These are phyloP conservation scores for Acronicta psi DNA, from an alignment of 2,888 invertebrate genomes.

Conservation along the genomic window DNA sequence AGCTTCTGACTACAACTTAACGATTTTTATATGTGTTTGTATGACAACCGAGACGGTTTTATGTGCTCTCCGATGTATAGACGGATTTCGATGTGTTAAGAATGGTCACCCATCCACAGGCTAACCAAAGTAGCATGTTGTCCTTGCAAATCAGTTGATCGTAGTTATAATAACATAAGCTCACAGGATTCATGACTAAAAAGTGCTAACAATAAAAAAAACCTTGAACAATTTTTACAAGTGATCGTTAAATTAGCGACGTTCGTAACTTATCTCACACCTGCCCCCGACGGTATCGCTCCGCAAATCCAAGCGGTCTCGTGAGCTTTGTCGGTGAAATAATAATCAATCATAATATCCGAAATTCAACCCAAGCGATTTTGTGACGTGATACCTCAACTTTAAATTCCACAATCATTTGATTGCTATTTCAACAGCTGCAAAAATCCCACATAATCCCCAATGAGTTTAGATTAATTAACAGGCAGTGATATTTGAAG, in stretches of 20 bases:
- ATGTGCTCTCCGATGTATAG: too few relatives aligned
- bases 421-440: conserved; percentile 37
- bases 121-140: too few relatives aligned
- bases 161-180: too few relatives aligned
- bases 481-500: conserved; percentile 52
- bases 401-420: conserved; percentile 24
- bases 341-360: conserved; percentile 44
- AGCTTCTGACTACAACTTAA: too few relatives aligned
- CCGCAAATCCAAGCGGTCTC: conserved; percentile 46
- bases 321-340: conserved; percentile 51
- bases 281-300: conserved; percentile 54
- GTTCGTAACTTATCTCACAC: conserved; percentile 55
- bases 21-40: too few relatives aligned
- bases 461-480: conserved; percentile 61
- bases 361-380: conserved; percentile 11
- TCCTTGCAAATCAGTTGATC: too few relatives aligned
- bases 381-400: conserved; percentile 12
- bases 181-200: too few relatives aligned
- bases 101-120: too few relatives aligned
- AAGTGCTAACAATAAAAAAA: conserved; percentile 13
- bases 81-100: too few relatives aligned
- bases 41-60: too few relatives aligned
- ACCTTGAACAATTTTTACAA: conserved; percentile 37
- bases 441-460: conserved; percentile 40
- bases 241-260: conserved; percentile 50